Base-by-base conservation (phyloP, 2,113 vertebrate species). In the Thunnus thynnus region DNA sequence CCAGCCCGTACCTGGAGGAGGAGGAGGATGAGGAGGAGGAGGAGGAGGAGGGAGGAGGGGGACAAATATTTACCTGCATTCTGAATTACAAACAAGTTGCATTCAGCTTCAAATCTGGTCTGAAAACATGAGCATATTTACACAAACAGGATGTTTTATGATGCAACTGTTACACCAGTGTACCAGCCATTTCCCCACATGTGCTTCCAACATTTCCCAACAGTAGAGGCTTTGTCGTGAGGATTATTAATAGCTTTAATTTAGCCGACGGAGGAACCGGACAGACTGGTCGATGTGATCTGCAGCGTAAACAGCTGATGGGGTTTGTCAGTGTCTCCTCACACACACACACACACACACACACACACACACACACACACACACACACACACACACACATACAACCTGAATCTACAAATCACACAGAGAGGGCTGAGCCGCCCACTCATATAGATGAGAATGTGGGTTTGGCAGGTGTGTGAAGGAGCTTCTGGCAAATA, bases 1-100 rank as follows among this genome's bases (percentile, higher is more conserved):
- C 98, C 95, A 99, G 90, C 44, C 98, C 98, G 0, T 99, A 99
- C 93, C 98, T 99, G 80, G 25, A 7, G 16, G 41, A 18, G 7
- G 44, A 9, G 22, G 22, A 22, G 22, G 22, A 22, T 1, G 22
- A 22, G 22, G 22, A 22, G 22, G 22, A 22, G 22, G 22, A 22
- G 22, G 22, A 22, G 22, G 22, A 22, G 22, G 22, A 22, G 22
- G 22, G 22, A 22, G 22, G 22, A 22, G 20, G 20, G 22, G 22
- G 22, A 22, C 22, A 22, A 22, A 22, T 22, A 22, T 22, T 72
- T 47, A 68, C 5, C 22, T 57, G 48, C 3, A 17, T 48, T 13
- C 9, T 25, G 66, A 82, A 52, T 44, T 25, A 32, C 3, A 30
- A 14, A 62, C 32, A 5, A n/a, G 16, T 6, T 8, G 51, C 48